These are phyloP conservation scores for Drosophila parabipectinata DNA, from an alignment of 1,140 invertebrate genomes.

Conservation along the genomic window DNA sequence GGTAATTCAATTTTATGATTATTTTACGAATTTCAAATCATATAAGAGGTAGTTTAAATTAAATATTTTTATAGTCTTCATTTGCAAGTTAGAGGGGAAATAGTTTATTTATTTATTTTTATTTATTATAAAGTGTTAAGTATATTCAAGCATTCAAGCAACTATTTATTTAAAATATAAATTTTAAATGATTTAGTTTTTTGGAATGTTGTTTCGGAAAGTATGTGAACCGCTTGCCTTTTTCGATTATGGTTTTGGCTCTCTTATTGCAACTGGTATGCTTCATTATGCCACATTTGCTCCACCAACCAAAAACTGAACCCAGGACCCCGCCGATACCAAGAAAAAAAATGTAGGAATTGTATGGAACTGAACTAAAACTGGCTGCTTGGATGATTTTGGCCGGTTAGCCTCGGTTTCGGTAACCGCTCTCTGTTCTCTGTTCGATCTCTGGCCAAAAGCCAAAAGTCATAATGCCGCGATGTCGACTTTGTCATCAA, in stretches of 20 bases:
- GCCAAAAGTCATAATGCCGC: slow-evolving; percentile 68
- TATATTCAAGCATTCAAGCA: no score
- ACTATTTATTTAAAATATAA: background rate
- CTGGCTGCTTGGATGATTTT: slow-evolving; percentile 56
- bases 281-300: slow-evolving; percentile 63
- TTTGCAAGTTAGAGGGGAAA: no score
- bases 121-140: no score
- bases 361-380: slow-evolving; percentile 43
- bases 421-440: slow-evolving; percentile 13
- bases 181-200: background rate
- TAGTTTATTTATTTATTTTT: no score
- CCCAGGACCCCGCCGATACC: background rate
- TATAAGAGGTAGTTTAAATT: no score
- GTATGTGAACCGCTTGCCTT: slow-evolving; percentile 2
- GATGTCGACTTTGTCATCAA: slow-evolving; percentile 65
- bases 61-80: no score
- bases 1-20: background rate
- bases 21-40: background rate
- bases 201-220: background rate
- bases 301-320: slow-evolving; percentile 11
- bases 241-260: slow-evolving; percentile 40
- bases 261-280: slow-evolving; percentile 41
- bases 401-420: slow-evolving; percentile 48
- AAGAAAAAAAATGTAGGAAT: slow-evolving; percentile 5
- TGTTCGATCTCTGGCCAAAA: slow-evolving; percentile 53